Evolutionary conservation across 2,113 vertebrate genomes (phyloP), one percentile per base, ranked within the genome.

Genomic region (Leucosticte australis): DNA sequence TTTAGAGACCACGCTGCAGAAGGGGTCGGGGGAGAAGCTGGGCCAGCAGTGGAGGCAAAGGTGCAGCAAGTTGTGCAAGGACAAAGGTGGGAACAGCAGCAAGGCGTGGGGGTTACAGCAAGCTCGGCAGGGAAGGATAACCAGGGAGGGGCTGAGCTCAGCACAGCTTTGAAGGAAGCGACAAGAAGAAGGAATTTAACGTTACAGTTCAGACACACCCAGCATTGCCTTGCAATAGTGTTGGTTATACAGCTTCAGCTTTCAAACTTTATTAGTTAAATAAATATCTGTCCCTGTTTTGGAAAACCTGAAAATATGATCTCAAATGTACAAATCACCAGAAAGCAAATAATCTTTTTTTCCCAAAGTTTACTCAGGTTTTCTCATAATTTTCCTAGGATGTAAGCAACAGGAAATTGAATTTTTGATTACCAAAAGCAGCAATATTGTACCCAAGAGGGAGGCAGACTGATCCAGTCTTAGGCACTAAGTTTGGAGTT

Each of bases 81-180:
- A 89, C 77, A 87, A 76, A 96, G 91, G 84, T 95, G 91, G 93
- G 87, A 97, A 23, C 26, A 85, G 42, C 82, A 70, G 39, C 15
- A 1, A 68, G 80, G 81, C 5, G 11, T 65, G 35, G 84, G 84
- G 91, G 75, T 90, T 95, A 74, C 62, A 76, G 87, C 82, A 79
- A 53, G 77, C 84, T 91, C 5, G 2, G 50, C 91, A 80, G 71
- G 63, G 88, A 44, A 59, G 87, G 94, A 63, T 80, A 89, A 77
- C 55, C 42, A 87, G 93, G 94, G 93, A 96, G 92, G 84, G 87
- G 91, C 84, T 89, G 93, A 82, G 78, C 63, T 79, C 55, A 20
- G 53, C 2, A 1, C 16, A 81, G 79, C 93, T 95, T 95, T 96
- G 92, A 95, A 95, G 92, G 71, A 88, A 77, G 94, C 20, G 13